Conservation (phyloP, 2,888 invertebrate genomes). For the Margaritifera margaritifera region DNA sequence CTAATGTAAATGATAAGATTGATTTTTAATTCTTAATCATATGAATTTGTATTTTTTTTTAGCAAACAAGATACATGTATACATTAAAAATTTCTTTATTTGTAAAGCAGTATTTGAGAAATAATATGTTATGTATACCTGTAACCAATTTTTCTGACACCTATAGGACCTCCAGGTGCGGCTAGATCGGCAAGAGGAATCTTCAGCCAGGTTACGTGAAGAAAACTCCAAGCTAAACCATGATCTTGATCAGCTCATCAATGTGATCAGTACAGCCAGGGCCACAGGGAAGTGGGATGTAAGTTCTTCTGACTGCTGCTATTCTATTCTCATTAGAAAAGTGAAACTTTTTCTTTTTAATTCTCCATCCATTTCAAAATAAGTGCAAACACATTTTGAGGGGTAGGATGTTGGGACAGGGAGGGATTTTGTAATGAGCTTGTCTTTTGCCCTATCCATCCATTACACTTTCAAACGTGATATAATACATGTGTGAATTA, state of each 20-base stretch:
- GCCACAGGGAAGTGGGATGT: conserved; percentile 68
- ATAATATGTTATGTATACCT: neutral
- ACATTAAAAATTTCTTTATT: too few relatives aligned
- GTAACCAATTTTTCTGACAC: conserved; percentile 1
- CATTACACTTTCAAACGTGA: too few relatives aligned
- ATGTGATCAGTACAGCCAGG: conserved; percentile 61
- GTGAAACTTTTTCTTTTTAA: neutral
- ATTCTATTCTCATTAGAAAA: neutral
- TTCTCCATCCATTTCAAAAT: too few relatives aligned
- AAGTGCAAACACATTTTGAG: too few relatives aligned
- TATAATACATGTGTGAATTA: too few relatives aligned
- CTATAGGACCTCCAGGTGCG: conserved; percentile 59
- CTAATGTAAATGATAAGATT: too few relatives aligned
- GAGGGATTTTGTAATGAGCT: too few relatives aligned
- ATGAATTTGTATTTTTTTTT: too few relatives aligned
- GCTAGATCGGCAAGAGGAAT: conserved; percentile 54
- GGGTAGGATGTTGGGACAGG: too few relatives aligned
- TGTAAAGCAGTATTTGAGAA: neutral
- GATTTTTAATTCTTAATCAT: too few relatives aligned
- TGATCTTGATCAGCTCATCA: conserved; percentile 66
- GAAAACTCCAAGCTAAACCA: conserved; percentile 66
- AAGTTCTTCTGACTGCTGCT: conserved; percentile 11
- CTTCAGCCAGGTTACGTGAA: conserved; percentile 45
- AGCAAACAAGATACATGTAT: too few relatives aligned
- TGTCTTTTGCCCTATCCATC: too few relatives aligned